Conservation (phyloP, 2,888 invertebrate species). For the Philonicus albiceps region DNA sequence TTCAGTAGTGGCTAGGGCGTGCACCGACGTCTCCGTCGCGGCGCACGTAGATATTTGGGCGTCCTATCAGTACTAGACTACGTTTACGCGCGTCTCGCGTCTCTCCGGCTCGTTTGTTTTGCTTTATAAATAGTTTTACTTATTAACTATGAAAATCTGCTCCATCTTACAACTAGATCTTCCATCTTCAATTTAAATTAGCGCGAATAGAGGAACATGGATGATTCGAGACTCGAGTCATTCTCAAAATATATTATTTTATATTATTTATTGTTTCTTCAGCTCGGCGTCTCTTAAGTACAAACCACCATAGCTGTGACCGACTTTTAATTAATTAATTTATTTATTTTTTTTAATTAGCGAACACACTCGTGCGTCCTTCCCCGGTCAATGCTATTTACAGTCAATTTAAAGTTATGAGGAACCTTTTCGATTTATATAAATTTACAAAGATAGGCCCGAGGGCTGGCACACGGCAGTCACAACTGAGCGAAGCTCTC, state of each 20-base stretch:
- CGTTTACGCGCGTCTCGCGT: background rate
- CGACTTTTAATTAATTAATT: background rate
- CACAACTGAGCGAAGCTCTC: background rate
- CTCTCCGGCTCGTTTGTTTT: background rate
- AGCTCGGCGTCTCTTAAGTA: background rate
- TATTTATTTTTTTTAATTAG: too few relatives aligned
- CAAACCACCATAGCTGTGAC: background rate
- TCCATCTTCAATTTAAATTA: background rate
- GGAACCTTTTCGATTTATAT: background rate
- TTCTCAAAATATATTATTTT: background rate
- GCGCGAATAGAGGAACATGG: background rate
- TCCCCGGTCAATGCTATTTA: background rate
- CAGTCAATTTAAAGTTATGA: background rate
- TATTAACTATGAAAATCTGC: background rate
- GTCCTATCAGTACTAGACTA: background rate
- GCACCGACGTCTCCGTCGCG: background rate
- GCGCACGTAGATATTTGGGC: background rate
- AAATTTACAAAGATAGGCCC: background rate
- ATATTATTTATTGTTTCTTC: background rate
- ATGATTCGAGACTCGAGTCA: background rate
- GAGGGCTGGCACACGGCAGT: background rate
- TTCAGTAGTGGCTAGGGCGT: constrained; percentile 14
- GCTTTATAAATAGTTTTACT: background rate
- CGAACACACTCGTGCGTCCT: background rate
- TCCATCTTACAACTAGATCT: background rate